These are phyloP conservation scores for Entomobrya multifasciata DNA, from an alignment of 2,888 invertebrate species.

Conservation along the genomic window DNA sequence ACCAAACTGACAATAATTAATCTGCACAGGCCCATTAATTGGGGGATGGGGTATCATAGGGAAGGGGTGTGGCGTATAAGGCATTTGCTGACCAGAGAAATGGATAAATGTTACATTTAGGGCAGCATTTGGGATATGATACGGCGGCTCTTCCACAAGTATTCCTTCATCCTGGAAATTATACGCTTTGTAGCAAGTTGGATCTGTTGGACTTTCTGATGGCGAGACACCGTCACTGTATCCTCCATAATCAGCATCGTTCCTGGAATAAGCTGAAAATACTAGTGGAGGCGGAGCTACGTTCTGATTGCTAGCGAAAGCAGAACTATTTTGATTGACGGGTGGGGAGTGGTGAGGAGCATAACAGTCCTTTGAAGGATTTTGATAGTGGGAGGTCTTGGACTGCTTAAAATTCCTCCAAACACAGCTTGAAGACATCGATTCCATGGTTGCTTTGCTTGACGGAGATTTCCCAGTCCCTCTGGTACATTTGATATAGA, in stretches of 20 bases:
- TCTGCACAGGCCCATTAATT: background rate
- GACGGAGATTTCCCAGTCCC: conserved; percentile 87
- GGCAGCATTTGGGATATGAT: background rate
- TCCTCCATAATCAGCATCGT: background rate
- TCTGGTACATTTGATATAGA: conserved; percentile 88
- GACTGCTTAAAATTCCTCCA: conserved; percentile 62
- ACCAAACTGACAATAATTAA: background rate
- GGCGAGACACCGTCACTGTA: background rate
- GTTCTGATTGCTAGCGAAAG: too few relatives aligned
- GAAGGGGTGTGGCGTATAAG: background rate
- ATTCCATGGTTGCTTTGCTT: conserved; percentile 63
- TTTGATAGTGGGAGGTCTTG: too few relatives aligned
- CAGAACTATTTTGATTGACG: too few relatives aligned
- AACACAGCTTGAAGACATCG: conserved; percentile 33
- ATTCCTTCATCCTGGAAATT: background rate
- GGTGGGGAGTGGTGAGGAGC: too few relatives aligned
- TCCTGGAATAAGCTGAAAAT: background rate
- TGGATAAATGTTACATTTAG: background rate
- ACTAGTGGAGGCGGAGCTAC: too few relatives aligned
- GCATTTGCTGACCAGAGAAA: background rate
- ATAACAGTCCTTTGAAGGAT: conserved; percentile 4
- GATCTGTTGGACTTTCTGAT: background rate
- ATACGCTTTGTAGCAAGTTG: background rate
- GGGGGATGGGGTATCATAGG: background rate
- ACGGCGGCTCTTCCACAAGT: background rate